phyloP scores from a whole-genome alignment of 92 coral and sea anemone genomes.

The Palythoa grandis region DNA sequence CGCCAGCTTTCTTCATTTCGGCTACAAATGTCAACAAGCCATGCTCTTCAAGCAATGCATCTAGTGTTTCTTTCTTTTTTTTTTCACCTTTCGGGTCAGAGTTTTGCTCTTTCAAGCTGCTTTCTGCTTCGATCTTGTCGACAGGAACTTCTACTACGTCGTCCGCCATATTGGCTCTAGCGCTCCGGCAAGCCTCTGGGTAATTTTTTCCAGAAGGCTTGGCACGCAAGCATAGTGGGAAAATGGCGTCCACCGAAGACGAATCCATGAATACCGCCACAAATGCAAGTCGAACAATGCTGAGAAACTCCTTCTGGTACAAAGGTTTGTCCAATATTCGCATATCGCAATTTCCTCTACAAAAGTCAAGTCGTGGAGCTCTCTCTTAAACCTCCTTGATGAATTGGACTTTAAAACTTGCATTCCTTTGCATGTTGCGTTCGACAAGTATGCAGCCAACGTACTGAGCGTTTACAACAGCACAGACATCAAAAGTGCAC shows the following conservation, averaged over 20 bases:
- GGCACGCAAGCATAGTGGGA: constrained; percentile 20
- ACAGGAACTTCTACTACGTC: constrained; percentile 6
- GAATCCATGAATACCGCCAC: constrained; percentile 10
- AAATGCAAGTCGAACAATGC: constrained; percentile 51
- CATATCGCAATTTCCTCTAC: constrained; percentile 50
- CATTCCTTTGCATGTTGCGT: constrained; percentile 58
- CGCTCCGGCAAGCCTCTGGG: constrained; percentile 23
- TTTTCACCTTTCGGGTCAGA: constrained; percentile 22
- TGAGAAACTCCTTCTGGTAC: constrained; percentile 52
- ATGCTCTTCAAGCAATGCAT: constrained; percentile 34
- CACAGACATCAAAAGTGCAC: constrained; percentile 30
- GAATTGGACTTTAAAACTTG: constrained; percentile 43
- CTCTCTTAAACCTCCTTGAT: constrained; percentile 53
- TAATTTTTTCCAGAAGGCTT: constrained; percentile 22
- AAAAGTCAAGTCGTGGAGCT: constrained; percentile 46
- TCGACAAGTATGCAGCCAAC: constrained; percentile 56
- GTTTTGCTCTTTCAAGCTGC: constrained; percentile 32
- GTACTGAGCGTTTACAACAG: constrained; percentile 43
- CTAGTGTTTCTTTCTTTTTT: constrained; percentile 13
- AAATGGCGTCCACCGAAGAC: constrained; percentile 36
- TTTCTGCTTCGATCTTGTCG: constrained; percentile 30
- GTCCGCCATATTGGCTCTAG: constrained; percentile 47
- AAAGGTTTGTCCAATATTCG: constrained; percentile 49
- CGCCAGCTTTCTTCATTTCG: constrained; percentile 48
- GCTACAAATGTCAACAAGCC: constrained; percentile 22